Percentiles rank a stretch among this genome's conserved stretches.
Conservation (phyloP, 2,113 vertebrate genomes). For the Semnornis frantzii region DNA sequence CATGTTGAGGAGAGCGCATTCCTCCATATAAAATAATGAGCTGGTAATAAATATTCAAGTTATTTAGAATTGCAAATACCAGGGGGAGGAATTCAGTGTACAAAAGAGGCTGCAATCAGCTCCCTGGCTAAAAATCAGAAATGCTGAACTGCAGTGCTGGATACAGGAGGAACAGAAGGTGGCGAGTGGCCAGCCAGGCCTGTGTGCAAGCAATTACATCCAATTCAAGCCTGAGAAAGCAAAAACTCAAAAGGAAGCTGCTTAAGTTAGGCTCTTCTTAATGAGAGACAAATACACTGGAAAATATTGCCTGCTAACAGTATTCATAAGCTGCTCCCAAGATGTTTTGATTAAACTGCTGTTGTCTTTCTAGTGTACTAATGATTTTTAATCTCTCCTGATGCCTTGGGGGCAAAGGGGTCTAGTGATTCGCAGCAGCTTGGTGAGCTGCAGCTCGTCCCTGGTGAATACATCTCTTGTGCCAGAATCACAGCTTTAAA, state of each 20-base stretch:
- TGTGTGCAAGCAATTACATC: not conserved
- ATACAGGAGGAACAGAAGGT: not conserved
- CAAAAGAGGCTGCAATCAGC: not conserved
- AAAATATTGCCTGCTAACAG: conserved; percentile 58
- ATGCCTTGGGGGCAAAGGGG: conserved; percentile 36
- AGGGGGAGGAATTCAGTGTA: conserved; percentile 43
- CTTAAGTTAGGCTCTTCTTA: conserved; percentile 54
- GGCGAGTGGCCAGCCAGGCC: not conserved
- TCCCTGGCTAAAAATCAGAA: conserved; percentile 25
- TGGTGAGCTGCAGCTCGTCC: conserved; percentile 44
- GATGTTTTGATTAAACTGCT: conserved; percentile 64
- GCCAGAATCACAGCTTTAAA: conserved; percentile 43
- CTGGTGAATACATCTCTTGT: conserved; percentile 30
- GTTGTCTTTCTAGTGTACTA: conserved; percentile 57
- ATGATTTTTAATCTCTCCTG: conserved; percentile 64
- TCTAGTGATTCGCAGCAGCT: conserved; percentile 47
- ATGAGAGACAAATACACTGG: conserved; percentile 46
- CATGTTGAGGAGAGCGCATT: accelerated
- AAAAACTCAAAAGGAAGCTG: conserved; percentile 41
- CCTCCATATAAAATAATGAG: not conserved
- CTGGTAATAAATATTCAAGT: conserved; percentile 66
- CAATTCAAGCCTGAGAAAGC: conserved; percentile 8
- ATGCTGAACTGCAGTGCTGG: not conserved
- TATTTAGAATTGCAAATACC: conserved; percentile 69
- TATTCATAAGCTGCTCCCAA: conserved; percentile 64